Base-by-base conservation (phyloP, 2,113 vertebrate species). In the Ciconia stormi region DNA sequence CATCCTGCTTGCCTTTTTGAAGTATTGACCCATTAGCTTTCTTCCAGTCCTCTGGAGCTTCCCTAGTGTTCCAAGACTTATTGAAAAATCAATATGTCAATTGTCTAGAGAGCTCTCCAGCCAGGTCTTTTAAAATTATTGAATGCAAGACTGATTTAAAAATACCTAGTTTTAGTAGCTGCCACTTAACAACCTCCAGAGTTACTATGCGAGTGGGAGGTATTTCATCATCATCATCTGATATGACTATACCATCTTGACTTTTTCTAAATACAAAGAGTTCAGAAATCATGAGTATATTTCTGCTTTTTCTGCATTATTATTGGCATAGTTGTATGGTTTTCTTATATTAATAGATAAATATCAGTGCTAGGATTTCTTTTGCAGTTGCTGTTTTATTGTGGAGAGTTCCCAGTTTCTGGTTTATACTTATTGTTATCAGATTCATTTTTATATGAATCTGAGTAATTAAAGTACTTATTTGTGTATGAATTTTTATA, bases 11-110 rank as follows among this genome's bases (percentile, higher is more conserved):
- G 67, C 42, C 46, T 83, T 86, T 90, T 92, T 81, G 72, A 95
- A 62, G 13, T 87, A 93, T 87, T 92, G 89, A 89, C 30, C 27
- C 46, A 80, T 90, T 88, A 92, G 16, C 32, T 87, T 95, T 92
- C 82, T 89, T 77, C 25, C 62, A 93, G 58, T 50, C 30, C n/a
- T 91, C 50, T 77, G 46, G 36, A 96, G 27, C 46, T 89, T 91
- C 69, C 72, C 30, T 61, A 70, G 55, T 90, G 67, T 94, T 88
- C 82, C 71, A 92, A 78, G 66, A 87, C 32, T 83, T 96, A 96
- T 27, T 81, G 80, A 92, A 95, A 95, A 96, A 95, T 95, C 93
- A 66, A 87, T 95, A 87, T 95, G 46, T 50, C 67, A 92, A 83
- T 91, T 95, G 83, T 84, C 72, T 66, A 87, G 80, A 91, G 80